Evolutionary conservation across 2,113 vertebrate genomes (phyloP).

Genomic region (Nothocercus julius): DNA sequence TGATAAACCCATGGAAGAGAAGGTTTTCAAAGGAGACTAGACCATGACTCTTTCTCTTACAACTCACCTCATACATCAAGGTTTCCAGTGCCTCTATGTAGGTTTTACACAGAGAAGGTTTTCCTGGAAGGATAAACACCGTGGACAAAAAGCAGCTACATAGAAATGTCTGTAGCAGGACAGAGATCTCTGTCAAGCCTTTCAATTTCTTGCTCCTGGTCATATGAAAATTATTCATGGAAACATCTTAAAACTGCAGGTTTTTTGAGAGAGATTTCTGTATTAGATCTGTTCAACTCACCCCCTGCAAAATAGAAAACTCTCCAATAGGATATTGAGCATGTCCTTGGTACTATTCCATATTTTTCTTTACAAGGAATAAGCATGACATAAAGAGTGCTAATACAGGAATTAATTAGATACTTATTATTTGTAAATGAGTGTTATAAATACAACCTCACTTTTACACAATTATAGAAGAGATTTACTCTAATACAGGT

Average conservation of each 20-base stretch:
- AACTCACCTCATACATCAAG: neutral
- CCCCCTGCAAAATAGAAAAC: neutral
- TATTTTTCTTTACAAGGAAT: neutral
- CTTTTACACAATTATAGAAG: neutral
- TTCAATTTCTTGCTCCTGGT: neutral
- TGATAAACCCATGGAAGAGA: neutral
- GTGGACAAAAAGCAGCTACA: neutral
- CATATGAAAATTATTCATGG: neutral
- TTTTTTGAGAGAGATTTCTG: neutral
- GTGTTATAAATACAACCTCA: neutral
- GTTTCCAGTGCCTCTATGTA: neutral
- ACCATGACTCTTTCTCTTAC: neutral
- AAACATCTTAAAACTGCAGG: neutral
- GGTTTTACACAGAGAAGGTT: neutral
- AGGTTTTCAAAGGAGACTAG: neutral
- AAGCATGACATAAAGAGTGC: neutral
- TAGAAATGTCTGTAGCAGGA: neutral
- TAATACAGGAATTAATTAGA: neutral
- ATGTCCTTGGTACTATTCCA: neutral
- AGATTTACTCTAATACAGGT: neutral
- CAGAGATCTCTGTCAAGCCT: neutral
- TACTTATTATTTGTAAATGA: neutral
- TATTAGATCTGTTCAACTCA: neutral
- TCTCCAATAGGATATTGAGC: neutral
- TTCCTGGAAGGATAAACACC: neutral